Percentiles rank a stretch among this genome's conserved stretches.
These are phyloP conservation scores for Dasypus novemcinctus DNA, from an alignment of 2,113 vertebrate species.

Conservation along the genomic window DNA sequence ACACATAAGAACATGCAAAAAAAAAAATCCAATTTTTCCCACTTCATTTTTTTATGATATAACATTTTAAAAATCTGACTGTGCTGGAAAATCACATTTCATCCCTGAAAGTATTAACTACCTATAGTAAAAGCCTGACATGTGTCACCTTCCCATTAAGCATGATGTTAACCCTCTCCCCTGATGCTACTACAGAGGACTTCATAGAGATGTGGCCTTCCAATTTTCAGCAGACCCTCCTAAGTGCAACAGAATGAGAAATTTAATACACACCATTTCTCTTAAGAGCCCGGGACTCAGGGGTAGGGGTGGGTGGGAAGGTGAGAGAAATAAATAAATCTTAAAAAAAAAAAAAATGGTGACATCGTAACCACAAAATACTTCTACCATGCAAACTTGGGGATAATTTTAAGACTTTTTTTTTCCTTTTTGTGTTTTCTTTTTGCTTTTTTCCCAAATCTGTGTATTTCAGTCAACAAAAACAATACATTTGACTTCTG, in stretches of 20 bases:
- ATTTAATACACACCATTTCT: slow-evolving; percentile 23
- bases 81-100: background rate
- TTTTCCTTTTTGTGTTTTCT: background rate
- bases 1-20: background rate
- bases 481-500: background rate
- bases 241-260: background rate
- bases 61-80: background rate
- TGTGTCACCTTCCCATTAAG: background rate
- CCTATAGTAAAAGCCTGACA: background rate
- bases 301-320: no score
- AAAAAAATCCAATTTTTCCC: background rate
- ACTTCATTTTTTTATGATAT: background rate
- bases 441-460: background rate
- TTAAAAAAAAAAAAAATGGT: slow-evolving; percentile 42
- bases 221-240: background rate
- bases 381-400: background rate
- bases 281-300: background rate
- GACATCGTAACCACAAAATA: background rate
- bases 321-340: no score
- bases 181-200: background rate
- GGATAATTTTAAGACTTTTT: background rate
- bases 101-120: background rate
- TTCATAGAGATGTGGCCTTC: background rate
- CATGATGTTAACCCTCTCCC: background rate
- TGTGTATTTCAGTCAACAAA: background rate